These are phyloP conservation scores for Neosalanx taihuensis DNA, from an alignment of 2,797 vertebrate species.

Conservation along the genomic window DNA sequence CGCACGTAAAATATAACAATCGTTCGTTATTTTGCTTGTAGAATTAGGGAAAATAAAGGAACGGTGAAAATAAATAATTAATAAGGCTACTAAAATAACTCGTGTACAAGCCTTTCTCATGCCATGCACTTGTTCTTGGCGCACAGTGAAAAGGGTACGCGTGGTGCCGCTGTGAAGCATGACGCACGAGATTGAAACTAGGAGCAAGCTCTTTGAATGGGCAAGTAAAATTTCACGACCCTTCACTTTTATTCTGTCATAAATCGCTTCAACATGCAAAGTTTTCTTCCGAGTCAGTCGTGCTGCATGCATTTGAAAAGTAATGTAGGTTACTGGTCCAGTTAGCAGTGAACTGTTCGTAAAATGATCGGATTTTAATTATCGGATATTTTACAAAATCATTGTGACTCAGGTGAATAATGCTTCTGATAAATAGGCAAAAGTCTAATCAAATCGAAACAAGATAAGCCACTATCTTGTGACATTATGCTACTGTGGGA, in stretches of 20 bases:
- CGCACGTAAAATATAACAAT: no score
- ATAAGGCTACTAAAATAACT: neutral
- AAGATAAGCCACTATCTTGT: no score
- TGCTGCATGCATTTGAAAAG: neutral
- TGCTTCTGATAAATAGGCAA: neutral
- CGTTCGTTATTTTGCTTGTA: no score
- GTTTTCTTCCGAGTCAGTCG: neutral
- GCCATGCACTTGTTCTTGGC: neutral
- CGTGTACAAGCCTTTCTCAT: neutral
- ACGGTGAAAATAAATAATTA: constrained; percentile 21
- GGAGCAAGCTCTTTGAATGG: constrained; percentile 9
- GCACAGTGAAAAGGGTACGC: neutral
- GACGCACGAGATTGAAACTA: constrained; percentile 15
- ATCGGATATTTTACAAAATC: neutral
- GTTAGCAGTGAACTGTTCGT: neutral
- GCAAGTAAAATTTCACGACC: neutral
- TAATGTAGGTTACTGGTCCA: no score
- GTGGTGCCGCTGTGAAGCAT: constrained; percentile 34
- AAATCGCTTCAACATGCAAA: neutral
- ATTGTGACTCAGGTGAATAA: neutral
- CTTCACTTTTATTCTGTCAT: constrained; percentile 3
- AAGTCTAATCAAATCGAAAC: neutral
- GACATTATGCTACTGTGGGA: neutral
- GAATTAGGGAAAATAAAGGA: neutral
- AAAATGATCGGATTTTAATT: neutral